Evolutionary conservation across 35 echinoderm and acorn worm species (phyloP).

Genomic region (Apostichopus parvimensis): DNA sequence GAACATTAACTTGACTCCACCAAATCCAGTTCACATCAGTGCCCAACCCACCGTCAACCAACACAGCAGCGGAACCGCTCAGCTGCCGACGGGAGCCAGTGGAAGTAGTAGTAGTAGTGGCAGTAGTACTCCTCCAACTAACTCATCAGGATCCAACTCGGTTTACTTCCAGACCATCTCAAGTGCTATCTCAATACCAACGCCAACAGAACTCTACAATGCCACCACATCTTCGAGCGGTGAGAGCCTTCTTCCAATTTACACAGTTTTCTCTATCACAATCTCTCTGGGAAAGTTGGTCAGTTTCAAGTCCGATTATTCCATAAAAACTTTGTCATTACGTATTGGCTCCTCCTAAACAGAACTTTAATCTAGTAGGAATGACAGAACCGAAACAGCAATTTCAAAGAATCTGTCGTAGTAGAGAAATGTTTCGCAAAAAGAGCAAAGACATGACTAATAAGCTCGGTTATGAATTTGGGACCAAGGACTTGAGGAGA

Average conservation of each 20-base stretch:
- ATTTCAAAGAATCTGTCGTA: too few relatives aligned
- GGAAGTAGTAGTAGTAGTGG: slow-evolving; percentile 31
- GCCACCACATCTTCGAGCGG: not conserved
- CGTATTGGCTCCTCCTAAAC: too few relatives aligned
- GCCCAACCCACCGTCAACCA: slow-evolving; percentile 3
- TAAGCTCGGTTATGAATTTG: too few relatives aligned
- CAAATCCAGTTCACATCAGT: slow-evolving; percentile 35
- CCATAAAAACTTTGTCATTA: too few relatives aligned
- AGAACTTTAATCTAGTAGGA: too few relatives aligned
- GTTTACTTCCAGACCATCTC: slow-evolving; percentile 76
- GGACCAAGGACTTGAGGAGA: too few relatives aligned
- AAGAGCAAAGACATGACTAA: too few relatives aligned
- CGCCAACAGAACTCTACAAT: slow-evolving; percentile 54
- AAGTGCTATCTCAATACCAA: slow-evolving; percentile 65
- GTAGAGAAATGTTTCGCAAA: too few relatives aligned
- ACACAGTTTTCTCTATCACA: too few relatives aligned
- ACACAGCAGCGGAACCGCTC: not conserved
- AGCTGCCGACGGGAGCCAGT: slow-evolving; percentile 26
- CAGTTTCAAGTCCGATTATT: too few relatives aligned
- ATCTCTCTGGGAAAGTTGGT: too few relatives aligned
- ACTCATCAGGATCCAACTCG: slow-evolving; percentile 65
- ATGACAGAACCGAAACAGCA: too few relatives aligned
- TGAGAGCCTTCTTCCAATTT: not conserved
- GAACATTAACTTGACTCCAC: slow-evolving; percentile 67
- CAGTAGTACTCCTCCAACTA: slow-evolving; percentile 50